These are phyloP conservation scores for Pomatorhinus ruficollis DNA, from an alignment of 2,113 vertebrate genomes.

Conservation along the genomic window DNA sequence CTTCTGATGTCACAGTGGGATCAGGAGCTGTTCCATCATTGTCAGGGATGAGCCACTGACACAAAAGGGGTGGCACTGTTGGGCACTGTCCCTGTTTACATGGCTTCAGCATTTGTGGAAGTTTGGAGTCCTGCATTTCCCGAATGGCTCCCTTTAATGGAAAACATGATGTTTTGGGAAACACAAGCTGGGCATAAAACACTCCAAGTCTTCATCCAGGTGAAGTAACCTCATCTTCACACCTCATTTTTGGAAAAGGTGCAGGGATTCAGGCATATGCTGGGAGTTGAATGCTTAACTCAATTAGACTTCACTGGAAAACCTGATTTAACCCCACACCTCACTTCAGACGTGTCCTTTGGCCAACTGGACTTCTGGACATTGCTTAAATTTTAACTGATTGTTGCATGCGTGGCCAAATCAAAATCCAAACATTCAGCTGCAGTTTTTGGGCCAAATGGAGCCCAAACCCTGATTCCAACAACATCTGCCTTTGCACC, in stretches of 20 bases:
- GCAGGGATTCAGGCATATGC: neutral
- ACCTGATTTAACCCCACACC: neutral
- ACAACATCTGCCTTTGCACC: neutral
- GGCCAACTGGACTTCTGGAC: neutral
- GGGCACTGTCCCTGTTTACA: neutral
- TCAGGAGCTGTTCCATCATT: neutral
- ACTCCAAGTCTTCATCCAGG: neutral
- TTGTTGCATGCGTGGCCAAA: neutral
- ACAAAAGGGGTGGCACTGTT: neutral
- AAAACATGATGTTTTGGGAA: neutral
- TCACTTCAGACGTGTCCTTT: neutral
- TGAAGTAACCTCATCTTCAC: neutral
- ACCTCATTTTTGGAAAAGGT: neutral
- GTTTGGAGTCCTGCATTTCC: neutral
- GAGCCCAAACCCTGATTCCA: neutral
- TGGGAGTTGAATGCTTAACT: neutral
- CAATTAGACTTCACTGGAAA: neutral
- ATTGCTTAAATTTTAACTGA: constrained; percentile 23
- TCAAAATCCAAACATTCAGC: neutral
- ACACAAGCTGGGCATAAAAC: neutral
- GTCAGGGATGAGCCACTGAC: neutral
- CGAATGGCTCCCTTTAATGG: neutral
- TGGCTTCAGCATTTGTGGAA: neutral
- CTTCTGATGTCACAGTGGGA: neutral
- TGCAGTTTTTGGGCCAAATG: neutral